Base-by-base conservation (phyloP, 2,888 invertebrate species). In the Nymphalis urticae region DNA sequence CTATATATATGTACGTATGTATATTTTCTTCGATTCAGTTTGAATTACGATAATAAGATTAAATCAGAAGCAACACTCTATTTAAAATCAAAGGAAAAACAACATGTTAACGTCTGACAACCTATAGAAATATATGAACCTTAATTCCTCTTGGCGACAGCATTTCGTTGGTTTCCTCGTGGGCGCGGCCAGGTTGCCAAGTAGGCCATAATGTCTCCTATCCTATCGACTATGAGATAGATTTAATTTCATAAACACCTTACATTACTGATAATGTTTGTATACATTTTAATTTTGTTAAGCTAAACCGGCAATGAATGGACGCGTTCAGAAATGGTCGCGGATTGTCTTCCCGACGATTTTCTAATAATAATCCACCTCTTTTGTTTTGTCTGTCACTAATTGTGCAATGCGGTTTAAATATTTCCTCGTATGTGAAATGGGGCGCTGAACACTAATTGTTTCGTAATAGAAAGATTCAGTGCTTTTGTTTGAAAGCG, bases 341-440 rank as follows among this genome's bases (percentile, higher is more conserved):
- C 16, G 24, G n/a, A 36, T 32, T 24, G 13, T 53, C 54, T 48
- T 51, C 58, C 36, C 36, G n/a, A 27, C 62, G 32, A 47, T 47
- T 53, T 59, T 79, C 82, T 87, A 88, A 84, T 84, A 85, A 82
- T 87, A 87, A 82, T 79, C 70, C 78, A 80, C 78, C 76, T 66
- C 82, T 81, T 89, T 90, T 91, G 89, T 90, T 89, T 83, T 87
- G 89, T 90, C 88, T 90, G 86, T 83, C 80, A 79, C 67, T 80
- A 79, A 82, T 90, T 89, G 84, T 86, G 90, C 86, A 90, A 90
- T 79, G 72, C 75, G 78, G 79, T 83, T 84, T 82, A 86, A 86
- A 89, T 83, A 84, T 88, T 89, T 87, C 88, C 88, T 85, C 85
- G 84, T 86, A 81, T 79, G 81, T 80, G 82, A 83, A 88, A 87